Evolutionary conservation across 2,888 invertebrate genomes (phyloP).

Genomic region (Catocala fraxini): DNA sequence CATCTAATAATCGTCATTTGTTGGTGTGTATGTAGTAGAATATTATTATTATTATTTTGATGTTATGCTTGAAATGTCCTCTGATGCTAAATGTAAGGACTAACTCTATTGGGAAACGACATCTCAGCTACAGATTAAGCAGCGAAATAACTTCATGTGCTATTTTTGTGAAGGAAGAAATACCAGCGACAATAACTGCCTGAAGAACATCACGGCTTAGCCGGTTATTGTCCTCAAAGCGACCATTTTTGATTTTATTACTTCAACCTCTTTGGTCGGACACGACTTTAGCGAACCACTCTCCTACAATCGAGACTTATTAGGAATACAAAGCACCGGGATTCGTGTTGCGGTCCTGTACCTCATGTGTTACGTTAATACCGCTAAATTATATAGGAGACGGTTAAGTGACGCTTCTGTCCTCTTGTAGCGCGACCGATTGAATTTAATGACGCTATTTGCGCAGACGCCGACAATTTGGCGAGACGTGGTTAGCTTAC

Average conservation of each 20-base stretch:
- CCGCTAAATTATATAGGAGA: constrained; percentile 77
- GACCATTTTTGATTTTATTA: constrained; percentile 45
- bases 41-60: too few species aligned
- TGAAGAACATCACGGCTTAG: not conserved
- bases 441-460: constrained; percentile 83
- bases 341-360: constrained; percentile 48
- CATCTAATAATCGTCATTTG: too few species aligned
- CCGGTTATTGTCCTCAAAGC: constrained; percentile 28
- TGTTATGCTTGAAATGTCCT: too few species aligned
- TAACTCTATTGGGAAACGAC: too few species aligned
- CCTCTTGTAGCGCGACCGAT: constrained; percentile 66
- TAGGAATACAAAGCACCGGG: constrained; percentile 66
- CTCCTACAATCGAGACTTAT: constrained; percentile 50
- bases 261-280: constrained; percentile 36
- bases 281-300: constrained; percentile 21
- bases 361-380: constrained; percentile 66
- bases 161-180: too few species aligned
- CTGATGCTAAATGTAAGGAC: too few species aligned
- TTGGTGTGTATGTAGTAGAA: too few species aligned
- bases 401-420: constrained; percentile 76
- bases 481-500: constrained; percentile 68
- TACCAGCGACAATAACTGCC: too few species aligned
- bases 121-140: too few species aligned
- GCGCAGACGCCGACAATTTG: constrained; percentile 71
- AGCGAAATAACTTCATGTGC: too few species aligned